Conservation (phyloP, 2,113 vertebrate species). For the Pteronura brasiliensis region DNA sequence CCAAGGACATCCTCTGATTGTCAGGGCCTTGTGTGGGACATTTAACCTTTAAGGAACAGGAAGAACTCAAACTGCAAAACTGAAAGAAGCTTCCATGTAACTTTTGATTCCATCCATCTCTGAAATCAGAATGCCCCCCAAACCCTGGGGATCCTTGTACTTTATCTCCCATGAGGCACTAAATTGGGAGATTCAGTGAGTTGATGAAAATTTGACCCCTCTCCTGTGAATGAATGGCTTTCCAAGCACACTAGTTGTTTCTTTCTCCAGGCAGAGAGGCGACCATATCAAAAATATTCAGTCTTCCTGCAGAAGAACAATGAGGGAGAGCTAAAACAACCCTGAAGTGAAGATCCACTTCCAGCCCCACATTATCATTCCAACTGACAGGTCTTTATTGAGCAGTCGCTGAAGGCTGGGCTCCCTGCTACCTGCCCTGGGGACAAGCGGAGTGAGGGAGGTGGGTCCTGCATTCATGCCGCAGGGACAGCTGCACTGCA, state of each 20-base stretch:
- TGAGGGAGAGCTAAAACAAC: neutral
- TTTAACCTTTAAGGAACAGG: neutral
- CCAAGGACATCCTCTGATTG: neutral
- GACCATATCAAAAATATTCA: neutral
- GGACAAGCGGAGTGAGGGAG: neutral
- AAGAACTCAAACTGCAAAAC: neutral
- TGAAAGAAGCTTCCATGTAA: neutral
- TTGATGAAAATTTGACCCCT: neutral
- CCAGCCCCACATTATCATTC: neutral
- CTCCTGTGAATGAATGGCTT: neutral
- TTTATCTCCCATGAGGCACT: neutral
- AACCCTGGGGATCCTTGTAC: neutral
- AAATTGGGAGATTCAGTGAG: neutral
- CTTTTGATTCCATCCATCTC: neutral
- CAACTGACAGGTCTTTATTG: neutral
- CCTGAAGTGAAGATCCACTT: neutral
- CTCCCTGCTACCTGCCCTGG: neutral
- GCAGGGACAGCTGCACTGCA: fast-evolving
- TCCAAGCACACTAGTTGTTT: neutral
- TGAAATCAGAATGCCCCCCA: neutral
- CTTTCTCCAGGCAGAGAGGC: neutral
- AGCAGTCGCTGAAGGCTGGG: neutral
- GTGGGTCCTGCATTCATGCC: neutral
- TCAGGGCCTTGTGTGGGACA: neutral
- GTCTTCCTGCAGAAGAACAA: neutral